Conservation (phyloP, 2,113 vertebrate species). For the Cinclus cinclus region DNA sequence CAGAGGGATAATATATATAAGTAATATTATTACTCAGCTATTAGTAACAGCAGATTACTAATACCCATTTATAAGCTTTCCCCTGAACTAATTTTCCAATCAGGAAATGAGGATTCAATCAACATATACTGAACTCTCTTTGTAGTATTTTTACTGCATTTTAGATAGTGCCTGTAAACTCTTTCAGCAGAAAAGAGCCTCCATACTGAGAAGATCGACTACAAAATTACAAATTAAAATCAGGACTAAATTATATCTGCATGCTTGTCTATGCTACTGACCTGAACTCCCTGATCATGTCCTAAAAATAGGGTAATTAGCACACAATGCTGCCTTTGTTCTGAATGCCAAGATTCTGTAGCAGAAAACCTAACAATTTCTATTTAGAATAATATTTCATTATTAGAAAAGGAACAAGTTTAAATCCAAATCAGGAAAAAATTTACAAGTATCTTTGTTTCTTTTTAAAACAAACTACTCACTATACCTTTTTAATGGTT, state of each 20-base stretch:
- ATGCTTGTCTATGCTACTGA: not conserved
- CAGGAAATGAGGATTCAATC: not conserved
- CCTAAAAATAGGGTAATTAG: constrained; percentile 39
- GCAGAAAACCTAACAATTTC: not conserved
- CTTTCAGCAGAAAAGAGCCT: not conserved
- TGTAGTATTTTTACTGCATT: not conserved
- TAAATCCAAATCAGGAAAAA: not conserved
- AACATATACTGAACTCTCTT: not conserved
- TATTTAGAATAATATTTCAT: not conserved
- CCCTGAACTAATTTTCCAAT: not conserved
- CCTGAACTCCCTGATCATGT: not conserved
- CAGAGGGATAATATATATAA: not conserved
- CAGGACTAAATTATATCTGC: not conserved
- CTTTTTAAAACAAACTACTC: not conserved
- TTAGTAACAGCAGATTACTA: not conserved
- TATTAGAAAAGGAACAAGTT: not conserved
- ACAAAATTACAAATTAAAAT: not conserved
- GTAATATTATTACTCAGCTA: not conserved
- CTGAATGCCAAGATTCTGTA: not conserved
- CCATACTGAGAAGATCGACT: not conserved
- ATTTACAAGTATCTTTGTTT: not conserved
- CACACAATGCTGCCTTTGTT: constrained; percentile 5
- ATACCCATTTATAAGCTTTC: not conserved
- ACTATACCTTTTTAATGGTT: not conserved
- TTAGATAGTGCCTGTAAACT: not conserved